These are phyloP conservation scores for Myotis lucifugus DNA, from an alignment of 2,113 vertebrate genomes.

Conservation along the genomic window DNA sequence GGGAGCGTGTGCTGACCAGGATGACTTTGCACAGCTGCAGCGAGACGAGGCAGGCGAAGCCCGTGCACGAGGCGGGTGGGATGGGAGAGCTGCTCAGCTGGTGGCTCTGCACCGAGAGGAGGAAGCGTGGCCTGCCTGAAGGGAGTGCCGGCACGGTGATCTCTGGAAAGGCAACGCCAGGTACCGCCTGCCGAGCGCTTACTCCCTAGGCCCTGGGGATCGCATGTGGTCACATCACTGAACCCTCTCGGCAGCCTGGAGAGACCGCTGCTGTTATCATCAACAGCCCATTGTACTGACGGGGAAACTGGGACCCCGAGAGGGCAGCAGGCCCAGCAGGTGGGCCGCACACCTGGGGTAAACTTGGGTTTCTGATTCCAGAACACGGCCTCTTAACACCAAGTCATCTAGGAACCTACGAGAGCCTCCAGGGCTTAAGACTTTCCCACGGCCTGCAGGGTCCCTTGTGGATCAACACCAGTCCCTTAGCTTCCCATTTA, in stretches of 20 bases:
- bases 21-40: fast-evolving
- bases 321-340: not conserved
- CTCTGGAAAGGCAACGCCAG: fast-evolving
- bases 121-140: fast-evolving
- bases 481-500: not conserved
- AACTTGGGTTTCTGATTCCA: not conserved
- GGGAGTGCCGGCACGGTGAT: fast-evolving
- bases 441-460: not conserved
- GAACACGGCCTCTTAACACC: not conserved
- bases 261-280: no score
- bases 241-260: not conserved
- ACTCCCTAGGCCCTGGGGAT: fast-evolving
- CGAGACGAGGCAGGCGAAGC: fast-evolving
- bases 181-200: fast-evolving
- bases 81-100: fast-evolving
- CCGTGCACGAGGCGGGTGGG: fast-evolving
- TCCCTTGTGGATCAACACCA: not conserved
- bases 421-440: not conserved
- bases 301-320: not conserved
- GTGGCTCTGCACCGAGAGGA: no score
- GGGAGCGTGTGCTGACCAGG: fast-evolving
- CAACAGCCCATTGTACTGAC: not conserved
- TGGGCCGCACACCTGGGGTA: not conserved
- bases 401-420: not conserved
- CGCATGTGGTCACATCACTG: fast-evolving